Evolutionary conservation across 2,888 invertebrate species (phyloP).

Genomic region (Cremastinae sp.): DNA sequence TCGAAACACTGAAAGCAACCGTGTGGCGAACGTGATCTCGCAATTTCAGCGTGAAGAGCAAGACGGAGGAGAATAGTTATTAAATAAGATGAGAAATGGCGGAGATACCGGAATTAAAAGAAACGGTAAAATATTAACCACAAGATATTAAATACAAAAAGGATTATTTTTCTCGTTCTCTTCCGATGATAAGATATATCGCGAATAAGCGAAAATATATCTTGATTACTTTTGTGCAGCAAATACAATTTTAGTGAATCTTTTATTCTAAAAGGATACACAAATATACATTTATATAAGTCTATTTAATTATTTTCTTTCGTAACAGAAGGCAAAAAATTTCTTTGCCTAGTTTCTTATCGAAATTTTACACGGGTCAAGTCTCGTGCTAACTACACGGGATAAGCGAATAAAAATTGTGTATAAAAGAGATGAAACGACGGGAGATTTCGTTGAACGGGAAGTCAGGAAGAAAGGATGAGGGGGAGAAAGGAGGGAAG

Average conservation of each 20-base stretch:
- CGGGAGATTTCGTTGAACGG: neutral
- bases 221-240: too few relatives aligned
- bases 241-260: too few relatives aligned
- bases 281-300: too few relatives aligned
- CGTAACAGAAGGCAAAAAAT: too few relatives aligned
- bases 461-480: neutral
- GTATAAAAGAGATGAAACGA: slow-evolving; percentile 3
- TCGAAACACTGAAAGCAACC: neutral
- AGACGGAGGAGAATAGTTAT: slow-evolving; percentile 31
- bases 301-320: too few relatives aligned
- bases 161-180: too few relatives aligned
- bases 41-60: slow-evolving; percentile 4
- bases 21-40: neutral
- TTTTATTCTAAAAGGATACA: too few relatives aligned
- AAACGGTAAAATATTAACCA: neutral
- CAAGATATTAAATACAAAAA: neutral
- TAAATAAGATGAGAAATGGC: slow-evolving; percentile 51
- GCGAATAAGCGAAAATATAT: too few relatives aligned
- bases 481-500: slow-evolving; percentile 14
- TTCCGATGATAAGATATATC: too few relatives aligned
- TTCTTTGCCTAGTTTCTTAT: too few relatives aligned
- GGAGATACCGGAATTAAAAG: neutral
- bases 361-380: too few relatives aligned
- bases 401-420: neutral
- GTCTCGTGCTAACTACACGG: too few relatives aligned